Evolutionary conservation across 2,888 invertebrate genomes (phyloP).

Genomic region (Sericinus montela): DNA sequence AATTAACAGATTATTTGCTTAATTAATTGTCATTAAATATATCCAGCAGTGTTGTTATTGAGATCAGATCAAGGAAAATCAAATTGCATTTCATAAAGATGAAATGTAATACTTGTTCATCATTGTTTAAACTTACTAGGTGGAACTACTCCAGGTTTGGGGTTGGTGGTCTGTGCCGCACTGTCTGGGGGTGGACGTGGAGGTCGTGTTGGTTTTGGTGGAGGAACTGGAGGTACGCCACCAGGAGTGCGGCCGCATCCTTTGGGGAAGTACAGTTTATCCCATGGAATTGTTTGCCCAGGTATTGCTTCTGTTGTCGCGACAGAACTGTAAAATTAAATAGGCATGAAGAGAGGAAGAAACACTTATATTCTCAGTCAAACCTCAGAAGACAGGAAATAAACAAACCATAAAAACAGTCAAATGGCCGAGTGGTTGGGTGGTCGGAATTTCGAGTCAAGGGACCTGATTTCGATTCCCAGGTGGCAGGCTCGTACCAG

Average conservation of each 20-base stretch:
- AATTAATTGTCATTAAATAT: no score
- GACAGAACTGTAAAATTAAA: conserved; percentile 23
- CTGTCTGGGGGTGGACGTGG: conserved; percentile 52
- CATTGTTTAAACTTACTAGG: conserved; percentile 51
- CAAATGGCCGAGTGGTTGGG: no score
- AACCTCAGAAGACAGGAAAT: no score
- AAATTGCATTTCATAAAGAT: no score
- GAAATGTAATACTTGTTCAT: no score
- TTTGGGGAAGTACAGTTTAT: conserved; percentile 84
- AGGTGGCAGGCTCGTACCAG: no score
- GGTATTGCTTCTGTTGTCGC: conserved; percentile 25
- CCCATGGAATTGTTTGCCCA: conserved; percentile 77
- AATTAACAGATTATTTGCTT: no score
- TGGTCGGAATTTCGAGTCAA: no score
- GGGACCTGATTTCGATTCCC: no score
- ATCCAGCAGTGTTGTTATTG: no score
- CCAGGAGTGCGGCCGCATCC: conserved; percentile 82
- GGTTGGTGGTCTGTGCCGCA: conserved; percentile 56
- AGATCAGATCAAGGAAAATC: no score
- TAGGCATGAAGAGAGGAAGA: background rate
- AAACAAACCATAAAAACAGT: no score
- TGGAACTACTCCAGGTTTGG: conserved; percentile 49
- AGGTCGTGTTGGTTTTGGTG: conserved; percentile 45
- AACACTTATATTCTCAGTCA: background rate
- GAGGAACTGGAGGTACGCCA: conserved; percentile 59